phyloP scores from a whole-genome alignment of 1,140 invertebrate species.

The Brachystomella parvula region DNA sequence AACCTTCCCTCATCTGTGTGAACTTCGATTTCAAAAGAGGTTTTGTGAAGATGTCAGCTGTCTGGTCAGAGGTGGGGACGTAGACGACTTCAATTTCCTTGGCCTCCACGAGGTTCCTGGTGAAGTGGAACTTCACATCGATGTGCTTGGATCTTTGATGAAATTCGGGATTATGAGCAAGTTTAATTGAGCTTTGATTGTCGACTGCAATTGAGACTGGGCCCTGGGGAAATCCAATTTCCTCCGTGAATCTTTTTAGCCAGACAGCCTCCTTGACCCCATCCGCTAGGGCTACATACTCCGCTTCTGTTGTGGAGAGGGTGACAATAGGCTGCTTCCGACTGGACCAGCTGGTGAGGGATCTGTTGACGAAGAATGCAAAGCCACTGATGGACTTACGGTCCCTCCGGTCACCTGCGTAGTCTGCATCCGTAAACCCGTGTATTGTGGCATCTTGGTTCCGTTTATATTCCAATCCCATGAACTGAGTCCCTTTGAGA shows the following conservation, averaged over 20 bases:
- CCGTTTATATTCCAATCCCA: constrained; percentile 14
- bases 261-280: constrained; percentile 39
- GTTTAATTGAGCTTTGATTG: constrained; percentile 38
- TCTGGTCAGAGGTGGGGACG: constrained; percentile 39
- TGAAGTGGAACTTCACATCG: too few species aligned
- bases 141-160: constrained; percentile 42
- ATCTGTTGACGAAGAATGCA: constrained; percentile 25
- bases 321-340: constrained; percentile 41
- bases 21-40: constrained; percentile 29
- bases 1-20: neutral
- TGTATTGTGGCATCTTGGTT: constrained; percentile 2
- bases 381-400: constrained; percentile 35
- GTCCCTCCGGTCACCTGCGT: constrained; percentile 27
- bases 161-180: constrained; percentile 40
- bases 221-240: constrained; percentile 19
- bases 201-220: constrained; percentile 33
- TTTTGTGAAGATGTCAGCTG: constrained; percentile 43
- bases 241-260: constrained; percentile 38
- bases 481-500: constrained; percentile 29
- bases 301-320: constrained; percentile 42
- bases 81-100: constrained; percentile 36
- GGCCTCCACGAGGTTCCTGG: constrained; percentile 14
- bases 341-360: constrained; percentile 39
- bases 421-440: constrained; percentile 28
- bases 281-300: constrained; percentile 39